A percentile compares a stretch with the other conserved stretches of the same genome.
phyloP scores from a whole-genome alignment of 53 echinoderm and acorn worm genomes.

The Echinarachnius parma region DNA sequence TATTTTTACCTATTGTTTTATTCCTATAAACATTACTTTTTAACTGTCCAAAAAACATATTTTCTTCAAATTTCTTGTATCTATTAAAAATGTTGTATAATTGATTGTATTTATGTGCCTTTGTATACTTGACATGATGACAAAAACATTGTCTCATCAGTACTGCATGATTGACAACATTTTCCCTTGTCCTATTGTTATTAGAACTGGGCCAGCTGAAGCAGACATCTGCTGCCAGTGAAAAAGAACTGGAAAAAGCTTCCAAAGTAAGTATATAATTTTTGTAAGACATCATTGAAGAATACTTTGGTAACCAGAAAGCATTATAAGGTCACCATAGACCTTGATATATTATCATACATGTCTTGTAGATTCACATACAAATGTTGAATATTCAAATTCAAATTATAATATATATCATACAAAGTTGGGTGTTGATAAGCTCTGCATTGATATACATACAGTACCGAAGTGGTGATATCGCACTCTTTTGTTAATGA shows the following conservation, averaged over 20 bases:
- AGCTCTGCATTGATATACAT: no score
- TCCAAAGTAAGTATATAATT: constrained; percentile 63
- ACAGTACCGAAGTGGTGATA: no score
- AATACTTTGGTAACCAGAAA: no score
- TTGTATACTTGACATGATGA: neutral
- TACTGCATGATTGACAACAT: neutral
- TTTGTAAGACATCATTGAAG: neutral
- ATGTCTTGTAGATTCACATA: no score
- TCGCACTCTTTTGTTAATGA: no score
- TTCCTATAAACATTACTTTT: no score
- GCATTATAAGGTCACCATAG: no score
- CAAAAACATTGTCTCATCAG: neutral
- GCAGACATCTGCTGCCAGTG: constrained; percentile 53
- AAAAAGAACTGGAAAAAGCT: constrained; percentile 86
- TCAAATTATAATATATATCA: neutral
- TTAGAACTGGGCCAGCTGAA: constrained; percentile 67
- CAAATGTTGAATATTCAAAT: neutral
- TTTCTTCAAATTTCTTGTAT: no score
- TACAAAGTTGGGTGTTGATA: no score
- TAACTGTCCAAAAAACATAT: neutral
- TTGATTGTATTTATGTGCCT: neutral
- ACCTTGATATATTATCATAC: no score
- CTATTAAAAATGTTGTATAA: neutral
- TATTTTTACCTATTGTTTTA: neutral
- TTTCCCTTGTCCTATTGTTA: constrained; percentile 9